Percentiles rank a stretch among this genome's conserved stretches.
Evolutionary conservation across 1,140 invertebrate species (phyloP).

Genomic region (Harlomillsia oculata): DNA sequence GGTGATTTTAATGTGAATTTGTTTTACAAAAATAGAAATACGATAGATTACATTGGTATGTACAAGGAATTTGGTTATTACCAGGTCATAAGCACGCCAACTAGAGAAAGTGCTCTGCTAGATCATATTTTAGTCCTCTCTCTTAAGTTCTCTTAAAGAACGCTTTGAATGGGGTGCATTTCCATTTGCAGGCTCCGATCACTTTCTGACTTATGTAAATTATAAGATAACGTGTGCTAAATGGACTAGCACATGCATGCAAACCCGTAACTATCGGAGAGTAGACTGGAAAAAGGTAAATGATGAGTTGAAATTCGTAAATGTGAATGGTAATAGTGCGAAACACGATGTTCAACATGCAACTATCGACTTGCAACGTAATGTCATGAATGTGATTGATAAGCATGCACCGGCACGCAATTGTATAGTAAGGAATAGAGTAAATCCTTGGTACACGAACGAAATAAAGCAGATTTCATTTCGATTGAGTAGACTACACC

Average conservation of each 20-base stretch:
- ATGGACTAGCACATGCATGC: background rate
- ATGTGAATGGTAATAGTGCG: too few species aligned
- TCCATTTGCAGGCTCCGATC: background rate
- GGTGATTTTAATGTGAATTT: background rate
- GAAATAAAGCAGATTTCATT: too few species aligned
- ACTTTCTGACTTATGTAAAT: background rate
- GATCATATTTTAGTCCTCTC: background rate
- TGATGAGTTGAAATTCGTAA: too few species aligned
- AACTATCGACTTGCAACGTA: too few species aligned
- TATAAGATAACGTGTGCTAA: background rate
- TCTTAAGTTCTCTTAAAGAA: too few species aligned
- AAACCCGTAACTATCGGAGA: background rate
- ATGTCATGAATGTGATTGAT: too few species aligned
- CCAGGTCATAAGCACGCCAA: background rate
- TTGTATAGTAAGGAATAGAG: too few species aligned
- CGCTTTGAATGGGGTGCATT: background rate
- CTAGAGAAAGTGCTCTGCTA: background rate
- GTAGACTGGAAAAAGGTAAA: background rate
- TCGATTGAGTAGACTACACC: too few species aligned
- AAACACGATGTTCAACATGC: too few species aligned
- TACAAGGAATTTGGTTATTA: background rate
- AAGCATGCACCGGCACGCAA: too few species aligned
- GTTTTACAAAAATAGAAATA: background rate
- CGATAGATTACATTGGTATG: background rate
- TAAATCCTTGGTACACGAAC: too few species aligned